These are phyloP conservation scores for Meganola albula DNA, from an alignment of 2,888 invertebrate species.

Conservation along the genomic window DNA sequence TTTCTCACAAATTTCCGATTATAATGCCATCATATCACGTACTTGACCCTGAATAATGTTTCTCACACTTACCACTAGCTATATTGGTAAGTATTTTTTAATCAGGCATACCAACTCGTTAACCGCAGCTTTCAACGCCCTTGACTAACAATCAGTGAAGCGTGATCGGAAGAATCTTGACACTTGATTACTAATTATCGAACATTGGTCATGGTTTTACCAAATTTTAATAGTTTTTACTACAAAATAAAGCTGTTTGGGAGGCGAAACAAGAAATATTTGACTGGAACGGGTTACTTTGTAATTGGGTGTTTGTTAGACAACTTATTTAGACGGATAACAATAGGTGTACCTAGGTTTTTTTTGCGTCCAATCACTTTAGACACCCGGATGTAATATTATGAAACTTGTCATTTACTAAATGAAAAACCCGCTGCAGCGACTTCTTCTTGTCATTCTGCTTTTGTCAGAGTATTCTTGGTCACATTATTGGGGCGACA, in stretches of 20 bases:
- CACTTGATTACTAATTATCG: slow-evolving; percentile 42
- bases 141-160: slow-evolving; percentile 43
- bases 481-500: too few relatives aligned
- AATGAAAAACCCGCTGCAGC: too few relatives aligned
- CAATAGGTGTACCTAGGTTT: too few relatives aligned
- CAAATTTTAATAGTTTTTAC: slow-evolving; percentile 22
- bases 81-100: slow-evolving; percentile 10
- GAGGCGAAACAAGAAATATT: slow-evolving; percentile 3
- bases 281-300: background rate
- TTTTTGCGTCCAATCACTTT: too few relatives aligned
- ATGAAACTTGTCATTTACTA: too few relatives aligned
- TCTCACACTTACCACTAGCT: slow-evolving; percentile 14
- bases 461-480: too few relatives aligned
- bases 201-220: slow-evolving; percentile 45
- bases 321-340: too few relatives aligned
- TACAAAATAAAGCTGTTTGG: slow-evolving; percentile 1
- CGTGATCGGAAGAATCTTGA: slow-evolving; percentile 45
- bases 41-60: slow-evolving; percentile 2
- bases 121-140: slow-evolving; percentile 29
- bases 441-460: too few relatives aligned
- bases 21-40: too few relatives aligned
- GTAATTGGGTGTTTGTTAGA: too few relatives aligned
- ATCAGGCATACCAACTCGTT: slow-evolving; percentile 9
- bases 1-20: too few relatives aligned
- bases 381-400: too few relatives aligned